A percentile compares a stretch with the other conserved stretches of the same genome.
phyloP scores from a whole-genome alignment of 2,888 invertebrate genomes.

The Cylloceria caligata region DNA sequence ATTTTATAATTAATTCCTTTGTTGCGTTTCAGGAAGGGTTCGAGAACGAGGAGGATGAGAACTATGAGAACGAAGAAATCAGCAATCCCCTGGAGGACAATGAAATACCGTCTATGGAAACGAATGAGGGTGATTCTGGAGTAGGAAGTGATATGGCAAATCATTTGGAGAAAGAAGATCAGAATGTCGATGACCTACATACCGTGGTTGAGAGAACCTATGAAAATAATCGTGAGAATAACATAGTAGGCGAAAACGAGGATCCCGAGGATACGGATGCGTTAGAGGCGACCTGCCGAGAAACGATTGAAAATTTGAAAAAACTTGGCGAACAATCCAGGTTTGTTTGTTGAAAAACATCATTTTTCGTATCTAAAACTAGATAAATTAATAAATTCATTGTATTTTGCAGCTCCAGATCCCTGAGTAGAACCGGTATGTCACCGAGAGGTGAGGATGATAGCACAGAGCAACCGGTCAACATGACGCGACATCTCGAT shows the following conservation, averaged over 20 bases:
- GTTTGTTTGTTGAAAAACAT: slow-evolving; percentile 71
- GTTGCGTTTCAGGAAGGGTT: slow-evolving; percentile 52
- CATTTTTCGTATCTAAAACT: neutral
- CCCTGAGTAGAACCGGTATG: slow-evolving; percentile 73
- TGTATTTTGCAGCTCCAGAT: slow-evolving; percentile 72
- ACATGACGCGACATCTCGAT: slow-evolving; percentile 74
- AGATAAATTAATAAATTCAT: neutral
- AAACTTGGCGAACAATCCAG: slow-evolving; percentile 83
- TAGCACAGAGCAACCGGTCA: slow-evolving; percentile 69
- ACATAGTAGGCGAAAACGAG: slow-evolving; percentile 77
- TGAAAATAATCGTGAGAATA: slow-evolving; percentile 75
- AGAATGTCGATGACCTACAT: slow-evolving; percentile 81
- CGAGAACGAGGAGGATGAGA: slow-evolving; percentile 65
- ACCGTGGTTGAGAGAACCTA: slow-evolving; percentile 55
- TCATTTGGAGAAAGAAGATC: slow-evolving; percentile 82
- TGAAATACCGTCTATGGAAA: slow-evolving; percentile 79
- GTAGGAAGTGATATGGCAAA: slow-evolving; percentile 84
- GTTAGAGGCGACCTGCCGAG: slow-evolving; percentile 82
- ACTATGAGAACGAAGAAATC: slow-evolving; percentile 73
- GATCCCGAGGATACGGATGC: slow-evolving; percentile 81
- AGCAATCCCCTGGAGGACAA: slow-evolving; percentile 79
- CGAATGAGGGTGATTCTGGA: slow-evolving; percentile 83
- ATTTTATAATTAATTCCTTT: neutral
- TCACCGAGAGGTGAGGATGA: slow-evolving; percentile 74
- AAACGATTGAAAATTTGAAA: slow-evolving; percentile 83